Evolutionary conservation across 1,140 invertebrate genomes (phyloP), one percentile per base, ranked within the genome.

Genomic region (Bacillus rossius): DNA sequence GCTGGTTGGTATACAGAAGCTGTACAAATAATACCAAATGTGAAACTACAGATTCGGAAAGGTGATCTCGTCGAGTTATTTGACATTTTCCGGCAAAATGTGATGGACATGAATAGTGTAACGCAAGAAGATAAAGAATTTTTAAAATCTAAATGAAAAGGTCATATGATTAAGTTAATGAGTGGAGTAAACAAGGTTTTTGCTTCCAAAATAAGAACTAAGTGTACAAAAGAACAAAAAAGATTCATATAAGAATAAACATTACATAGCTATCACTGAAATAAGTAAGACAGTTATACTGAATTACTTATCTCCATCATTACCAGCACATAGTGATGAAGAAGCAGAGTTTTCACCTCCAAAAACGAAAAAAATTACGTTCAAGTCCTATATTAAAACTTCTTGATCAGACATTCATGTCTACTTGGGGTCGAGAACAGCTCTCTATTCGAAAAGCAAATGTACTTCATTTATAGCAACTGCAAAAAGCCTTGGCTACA

Each of bases 51-150:
- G 48, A 58, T 53, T 10, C 40, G 26, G 4, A 45, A 58, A 53
- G 55, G 42, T 3, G 34, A 49, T 57, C 42, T 34, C 25, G 50
- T 52, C 13, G 50, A 52, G 23, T 52, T 52, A 52, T 52, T 29
- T 37, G 56, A 54, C 16, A 55, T 50, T 50, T 48, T 45, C 10
- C 8, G 42, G 41, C 54, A 56, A 51, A 40, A 29, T 48, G 13
- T 53, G 48, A 53, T 58, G 47, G 43, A 51, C 20, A 55, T 57
- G 16, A 51, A n/a, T 38, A 54, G 48, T 23, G 49, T 58, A 58
- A 52, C 49, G 53, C 25, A 58, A 58, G 48, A 54, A 58, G 56
- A 58, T 55, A 52, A 58, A 37, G 56, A 51, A 29, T 58, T 58
- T 54, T 50, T 54, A 37, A 29, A 37, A 37, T 52, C 23, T 37